Percentiles rank a stretch among this genome's conserved stretches.
Evolutionary conservation across 2,113 vertebrate genomes (phyloP).

Genomic region (Phodopus roborovskii): DNA sequence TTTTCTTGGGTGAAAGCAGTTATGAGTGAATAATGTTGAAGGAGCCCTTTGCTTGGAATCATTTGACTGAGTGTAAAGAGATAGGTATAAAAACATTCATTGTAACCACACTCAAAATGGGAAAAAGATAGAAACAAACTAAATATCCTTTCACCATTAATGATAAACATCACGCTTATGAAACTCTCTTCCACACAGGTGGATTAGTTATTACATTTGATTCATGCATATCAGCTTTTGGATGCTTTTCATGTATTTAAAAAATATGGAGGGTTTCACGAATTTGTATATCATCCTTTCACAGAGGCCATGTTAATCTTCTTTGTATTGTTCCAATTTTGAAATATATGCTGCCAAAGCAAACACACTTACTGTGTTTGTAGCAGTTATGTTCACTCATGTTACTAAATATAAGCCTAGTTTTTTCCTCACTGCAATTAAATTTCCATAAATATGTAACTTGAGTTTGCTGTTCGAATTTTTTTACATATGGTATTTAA

Average conservation of each 20-base stretch:
- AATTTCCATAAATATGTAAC: constrained; percentile 56
- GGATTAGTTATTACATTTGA: constrained; percentile 47
- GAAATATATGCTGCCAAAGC: no score
- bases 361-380: background rate
- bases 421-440: constrained; percentile 41
- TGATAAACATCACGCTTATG: constrained; percentile 17
- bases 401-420: constrained; percentile 50
- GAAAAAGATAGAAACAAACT: constrained; percentile 54
- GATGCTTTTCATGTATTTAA: background rate
- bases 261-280: background rate
- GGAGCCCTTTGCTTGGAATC: background rate
- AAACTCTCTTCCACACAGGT: background rate
- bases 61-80: background rate
- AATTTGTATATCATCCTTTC: background rate
- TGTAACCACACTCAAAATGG: background rate
- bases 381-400: constrained; percentile 13
- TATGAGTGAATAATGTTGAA: no score
- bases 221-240: background rate
- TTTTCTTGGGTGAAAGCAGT: background rate
- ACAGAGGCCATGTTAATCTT: background rate
- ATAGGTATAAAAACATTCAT: background rate
- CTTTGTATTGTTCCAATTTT: background rate
- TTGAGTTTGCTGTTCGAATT: constrained; percentile 56
- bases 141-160: constrained; percentile 52
- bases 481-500: constrained; percentile 61